These are phyloP conservation scores for Romanogobio albipinnatus DNA, from an alignment of 2,113 vertebrate species.

Conservation along the genomic window DNA sequence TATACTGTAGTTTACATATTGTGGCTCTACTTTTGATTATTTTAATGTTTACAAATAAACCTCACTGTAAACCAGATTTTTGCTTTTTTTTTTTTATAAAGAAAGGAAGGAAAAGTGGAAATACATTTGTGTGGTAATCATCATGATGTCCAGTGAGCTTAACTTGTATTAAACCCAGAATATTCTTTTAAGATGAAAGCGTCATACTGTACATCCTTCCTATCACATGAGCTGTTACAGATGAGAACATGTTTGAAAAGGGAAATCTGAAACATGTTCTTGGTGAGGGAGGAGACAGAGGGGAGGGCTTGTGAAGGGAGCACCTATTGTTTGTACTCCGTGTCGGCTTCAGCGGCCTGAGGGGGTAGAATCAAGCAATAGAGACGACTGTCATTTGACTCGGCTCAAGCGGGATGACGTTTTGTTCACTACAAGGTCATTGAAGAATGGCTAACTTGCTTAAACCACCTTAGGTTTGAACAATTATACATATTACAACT, in stretches of 20 bases:
- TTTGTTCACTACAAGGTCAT: not conserved
- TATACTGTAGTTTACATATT: not conserved
- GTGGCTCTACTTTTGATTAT: not conserved
- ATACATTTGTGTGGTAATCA: not conserved
- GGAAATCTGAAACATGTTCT: slow-evolving; percentile 46
- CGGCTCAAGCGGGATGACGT: slow-evolving; percentile 17
- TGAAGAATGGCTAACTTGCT: slow-evolving; percentile 31
- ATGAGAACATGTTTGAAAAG: slow-evolving; percentile 22
- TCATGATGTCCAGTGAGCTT: not conserved
- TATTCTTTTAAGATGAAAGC: not conserved
- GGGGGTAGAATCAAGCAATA: slow-evolving; percentile 37
- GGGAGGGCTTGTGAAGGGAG: slow-evolving; percentile 44
- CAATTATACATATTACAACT: not conserved
- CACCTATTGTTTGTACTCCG: slow-evolving; percentile 66
- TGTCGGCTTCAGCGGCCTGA: slow-evolving; percentile 41
- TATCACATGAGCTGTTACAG: slow-evolving; percentile 26
- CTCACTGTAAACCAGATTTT: not conserved
- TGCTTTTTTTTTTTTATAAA: not conserved
- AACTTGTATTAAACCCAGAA: not conserved
- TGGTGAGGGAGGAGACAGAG: slow-evolving; percentile 37
- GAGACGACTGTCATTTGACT: slow-evolving; percentile 43
- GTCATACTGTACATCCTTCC: not conserved
- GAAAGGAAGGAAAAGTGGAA: not conserved
- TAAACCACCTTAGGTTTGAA: not conserved
- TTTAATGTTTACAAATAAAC: not conserved